A percentile compares a stretch with the other conserved stretches of the same genome.
These are phyloP conservation scores for Diuraphis noxia DNA, from an alignment of 1,140 invertebrate genomes.

Conservation along the genomic window DNA sequence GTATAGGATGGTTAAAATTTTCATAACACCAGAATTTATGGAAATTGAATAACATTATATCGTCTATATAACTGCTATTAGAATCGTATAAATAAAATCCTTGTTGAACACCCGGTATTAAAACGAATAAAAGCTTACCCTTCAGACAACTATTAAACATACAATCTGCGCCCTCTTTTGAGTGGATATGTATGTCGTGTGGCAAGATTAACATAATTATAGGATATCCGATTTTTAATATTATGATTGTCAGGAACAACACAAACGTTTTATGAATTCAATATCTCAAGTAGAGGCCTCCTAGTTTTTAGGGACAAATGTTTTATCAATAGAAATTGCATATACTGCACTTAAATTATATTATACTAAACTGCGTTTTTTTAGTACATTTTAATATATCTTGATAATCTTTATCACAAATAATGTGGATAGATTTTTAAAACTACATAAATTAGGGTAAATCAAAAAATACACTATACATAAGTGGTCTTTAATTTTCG, in stretches of 20 bases:
- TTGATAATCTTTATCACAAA: neutral
- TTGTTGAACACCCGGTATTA: neutral
- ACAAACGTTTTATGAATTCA: conserved; percentile 7
- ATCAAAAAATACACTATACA: neutral
- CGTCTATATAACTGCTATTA: neutral
- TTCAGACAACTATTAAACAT: neutral
- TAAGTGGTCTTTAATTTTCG: neutral
- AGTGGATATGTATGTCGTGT: conserved; percentile 3
- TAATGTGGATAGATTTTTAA: neutral
- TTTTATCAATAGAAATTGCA: neutral
- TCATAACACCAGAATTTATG: neutral
- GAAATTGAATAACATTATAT: conserved; percentile 11
- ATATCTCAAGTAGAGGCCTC: neutral
- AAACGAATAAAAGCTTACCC: conserved; percentile 18
- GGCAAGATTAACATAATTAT: neutral
- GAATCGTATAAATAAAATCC: neutral
- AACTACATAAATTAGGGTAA: neutral
- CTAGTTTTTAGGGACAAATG: neutral
- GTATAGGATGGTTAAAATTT: neutral
- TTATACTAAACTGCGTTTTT: neutral
- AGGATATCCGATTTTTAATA: neutral
- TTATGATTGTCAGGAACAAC: conserved; percentile 28
- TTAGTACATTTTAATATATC: neutral
- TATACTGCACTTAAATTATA: neutral
- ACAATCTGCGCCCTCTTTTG: neutral